Percentiles rank a stretch among this genome's conserved stretches.
Evolutionary conservation across 2,888 invertebrate species (phyloP).

Genomic region (Liodrosophila aerea): DNA sequence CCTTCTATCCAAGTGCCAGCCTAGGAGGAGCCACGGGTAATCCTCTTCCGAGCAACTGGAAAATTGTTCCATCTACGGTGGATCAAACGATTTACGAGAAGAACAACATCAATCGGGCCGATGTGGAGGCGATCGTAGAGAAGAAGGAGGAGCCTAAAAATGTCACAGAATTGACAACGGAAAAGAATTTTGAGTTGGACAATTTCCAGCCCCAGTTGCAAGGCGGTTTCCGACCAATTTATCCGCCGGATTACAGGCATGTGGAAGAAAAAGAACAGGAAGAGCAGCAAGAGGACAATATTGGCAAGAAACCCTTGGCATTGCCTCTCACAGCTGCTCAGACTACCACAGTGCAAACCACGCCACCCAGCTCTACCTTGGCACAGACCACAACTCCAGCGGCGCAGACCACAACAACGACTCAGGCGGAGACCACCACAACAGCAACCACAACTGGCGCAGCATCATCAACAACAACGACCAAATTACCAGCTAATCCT

Average conservation of each 20-base stretch:
- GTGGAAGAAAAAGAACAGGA: constrained; percentile 56
- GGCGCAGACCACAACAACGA: constrained; percentile 9
- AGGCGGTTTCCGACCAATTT: constrained; percentile 88
- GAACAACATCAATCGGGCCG: constrained; percentile 81
- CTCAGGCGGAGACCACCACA: constrained; percentile 1
- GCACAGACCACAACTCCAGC: not conserved
- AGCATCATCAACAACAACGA: constrained; percentile 19
- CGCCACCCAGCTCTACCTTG: not conserved
- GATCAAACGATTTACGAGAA: constrained; percentile 73
- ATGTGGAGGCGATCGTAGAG: constrained; percentile 52
- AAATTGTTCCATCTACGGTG: constrained; percentile 83
- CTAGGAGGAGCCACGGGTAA: constrained; percentile 83
- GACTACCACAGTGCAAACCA: constrained; percentile 7
- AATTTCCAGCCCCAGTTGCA: constrained; percentile 87
- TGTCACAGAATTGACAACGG: constrained; percentile 79
- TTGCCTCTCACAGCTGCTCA: constrained; percentile 36
- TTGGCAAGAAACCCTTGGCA: constrained; percentile 48
- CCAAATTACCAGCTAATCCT: constrained; percentile 22
- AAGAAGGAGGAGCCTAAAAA: constrained; percentile 44
- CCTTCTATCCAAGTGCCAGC: constrained; percentile 87
- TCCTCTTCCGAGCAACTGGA: constrained; percentile 85
- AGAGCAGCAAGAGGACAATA: constrained; percentile 8
- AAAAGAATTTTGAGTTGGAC: constrained; percentile 85
- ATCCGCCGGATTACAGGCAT: constrained; percentile 82
- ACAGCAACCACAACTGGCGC: constrained; percentile 6